Evolutionary conservation across 2,797 vertebrate species (phyloP), one percentile per base, ranked within the genome.

Genomic region (Novumbra hubbsi): DNA sequence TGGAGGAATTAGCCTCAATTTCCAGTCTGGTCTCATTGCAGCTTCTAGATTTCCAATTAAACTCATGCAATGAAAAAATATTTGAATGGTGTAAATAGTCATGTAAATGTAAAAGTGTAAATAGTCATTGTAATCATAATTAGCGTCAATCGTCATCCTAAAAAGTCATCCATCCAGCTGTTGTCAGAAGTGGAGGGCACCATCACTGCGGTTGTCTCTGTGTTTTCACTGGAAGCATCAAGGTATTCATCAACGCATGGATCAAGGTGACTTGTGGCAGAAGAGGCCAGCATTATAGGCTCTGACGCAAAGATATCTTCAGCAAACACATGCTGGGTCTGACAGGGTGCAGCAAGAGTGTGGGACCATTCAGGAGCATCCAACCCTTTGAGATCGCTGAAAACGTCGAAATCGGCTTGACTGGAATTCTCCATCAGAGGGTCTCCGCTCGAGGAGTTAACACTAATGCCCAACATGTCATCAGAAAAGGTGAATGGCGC

Each of bases 141-240:
- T 11, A 45, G 41, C 14, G 41, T 45, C 41, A 45, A 45, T 45
- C 41, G 8, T 86, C 82, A 94, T 3, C 90, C 91, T 0, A 94
- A 81, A 70, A 94, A 83, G 71, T 94, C 92, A 81, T 93, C 90
- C 86, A 94, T 91, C 93, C 92, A 94, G 82, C 85, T 91, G 15
- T 68, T 91, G 66, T 80, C 57, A 62, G 78, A 66, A 50, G 69
- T 72, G 1, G 34, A 50, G 24, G 68, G 83, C 63, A 81, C 78
- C 50, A 79, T 74, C 76, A 63, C 68, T 74, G 49, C 24, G 11
- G 55, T 27, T 14, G 84, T 79, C 69, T 74, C 74, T 11, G 76
- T 68, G 16, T 50, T 81, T 24, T 15, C 79, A 52, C 78, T 76
- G 48, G 78, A 75, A 62, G 85, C 78, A 71, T 72, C 74, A 27